These are phyloP conservation scores for Anser brachyrhynchus DNA, from an alignment of 2,113 vertebrate species.

Conservation along the genomic window DNA sequence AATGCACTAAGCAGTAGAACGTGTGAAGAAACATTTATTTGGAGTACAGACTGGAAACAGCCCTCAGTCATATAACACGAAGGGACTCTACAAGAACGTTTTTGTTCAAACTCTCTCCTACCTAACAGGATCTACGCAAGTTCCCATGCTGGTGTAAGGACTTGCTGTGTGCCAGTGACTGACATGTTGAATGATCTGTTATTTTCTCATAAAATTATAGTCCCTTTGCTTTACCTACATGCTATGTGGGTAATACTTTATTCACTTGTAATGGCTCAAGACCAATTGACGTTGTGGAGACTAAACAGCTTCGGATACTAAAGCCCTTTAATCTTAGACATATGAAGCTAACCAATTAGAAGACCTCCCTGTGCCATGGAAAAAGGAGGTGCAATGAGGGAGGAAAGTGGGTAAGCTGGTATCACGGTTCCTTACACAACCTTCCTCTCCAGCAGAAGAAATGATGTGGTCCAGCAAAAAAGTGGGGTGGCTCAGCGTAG, in stretches of 20 bases:
- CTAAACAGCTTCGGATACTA: background rate
- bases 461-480: background rate
- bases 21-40: background rate
- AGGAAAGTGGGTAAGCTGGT: background rate
- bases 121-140: background rate
- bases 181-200: background rate
- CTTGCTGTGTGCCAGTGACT: background rate
- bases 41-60: background rate
- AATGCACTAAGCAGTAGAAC: background rate
- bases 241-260: background rate
- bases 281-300: background rate
- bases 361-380: background rate
- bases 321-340: background rate
- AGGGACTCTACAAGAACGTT: background rate
- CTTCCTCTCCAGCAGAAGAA: background rate
- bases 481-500: background rate
- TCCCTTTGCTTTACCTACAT: background rate
- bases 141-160: background rate
- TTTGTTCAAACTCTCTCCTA: background rate
- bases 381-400: background rate
- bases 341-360: background rate
- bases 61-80: background rate
- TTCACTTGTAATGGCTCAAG: background rate
- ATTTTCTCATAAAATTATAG: background rate
- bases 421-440: background rate